Conservation (phyloP, 2,797 vertebrate species). For the Mormyrus hasselquistii region DNA sequence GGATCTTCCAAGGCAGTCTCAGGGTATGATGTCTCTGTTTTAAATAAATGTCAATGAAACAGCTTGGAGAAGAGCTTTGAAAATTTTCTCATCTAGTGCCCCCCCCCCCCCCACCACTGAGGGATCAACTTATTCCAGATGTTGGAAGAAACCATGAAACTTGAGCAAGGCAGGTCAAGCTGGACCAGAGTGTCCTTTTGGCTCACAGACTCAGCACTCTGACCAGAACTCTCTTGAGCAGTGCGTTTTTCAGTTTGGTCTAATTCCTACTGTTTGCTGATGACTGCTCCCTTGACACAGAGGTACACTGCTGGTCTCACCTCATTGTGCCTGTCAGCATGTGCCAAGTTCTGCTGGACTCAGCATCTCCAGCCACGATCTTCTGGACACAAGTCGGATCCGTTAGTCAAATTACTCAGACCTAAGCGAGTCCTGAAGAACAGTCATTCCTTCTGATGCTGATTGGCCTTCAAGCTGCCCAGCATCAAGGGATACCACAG, state of each 20-base stretch:
- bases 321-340: neutral
- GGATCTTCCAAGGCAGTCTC: neutral
- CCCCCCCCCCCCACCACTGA: neutral
- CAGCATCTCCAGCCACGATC: neutral
- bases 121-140: conserved; percentile 21
- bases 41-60: neutral
- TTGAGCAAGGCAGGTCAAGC: neutral
- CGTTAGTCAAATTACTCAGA: neutral
- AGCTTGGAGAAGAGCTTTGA: neutral
- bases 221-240: neutral
- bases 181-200: neutral
- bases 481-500: neutral
- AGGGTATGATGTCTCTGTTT: neutral
- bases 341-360: neutral
- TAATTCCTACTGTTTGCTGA: neutral
- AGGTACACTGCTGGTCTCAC: neutral
- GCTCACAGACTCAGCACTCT: neutral
- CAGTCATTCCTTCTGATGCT: neutral
- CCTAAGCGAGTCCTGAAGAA: neutral
- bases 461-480: neutral
- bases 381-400: neutral
- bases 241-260: neutral
- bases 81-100: neutral
- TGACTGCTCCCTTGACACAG: neutral
- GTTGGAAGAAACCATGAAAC: conserved; percentile 12